A percentile compares a stretch with the other conserved stretches of the same genome.
Evolutionary conservation across 2,113 vertebrate genomes (phyloP).

Genomic region (Vulpes lagopus): DNA sequence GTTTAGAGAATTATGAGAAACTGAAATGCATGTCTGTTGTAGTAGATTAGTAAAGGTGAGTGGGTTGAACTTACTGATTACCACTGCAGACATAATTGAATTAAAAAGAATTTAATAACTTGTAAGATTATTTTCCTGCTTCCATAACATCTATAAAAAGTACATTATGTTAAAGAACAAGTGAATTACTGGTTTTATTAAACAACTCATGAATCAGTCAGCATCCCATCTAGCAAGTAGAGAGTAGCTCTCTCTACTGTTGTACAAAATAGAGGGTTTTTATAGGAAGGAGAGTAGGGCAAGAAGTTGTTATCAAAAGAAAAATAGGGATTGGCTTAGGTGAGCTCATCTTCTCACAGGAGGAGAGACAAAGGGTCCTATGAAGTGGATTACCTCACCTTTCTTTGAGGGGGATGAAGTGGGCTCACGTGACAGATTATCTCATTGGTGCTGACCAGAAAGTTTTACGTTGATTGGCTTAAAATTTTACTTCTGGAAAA

Average conservation of each 20-base stretch:
- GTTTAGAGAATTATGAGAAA: neutral
- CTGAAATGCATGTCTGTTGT: neutral
- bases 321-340: neutral
- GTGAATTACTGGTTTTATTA: neutral
- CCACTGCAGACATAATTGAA: neutral
- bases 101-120: neutral
- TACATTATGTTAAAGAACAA: neutral
- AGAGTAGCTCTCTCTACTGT: neutral
- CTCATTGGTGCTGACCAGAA: neutral
- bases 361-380: neutral
- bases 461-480: neutral
- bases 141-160: neutral
- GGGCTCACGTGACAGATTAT: neutral
- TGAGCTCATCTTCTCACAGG: neutral
- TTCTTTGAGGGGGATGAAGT: neutral
- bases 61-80: conserved; percentile 28
- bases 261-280: neutral
- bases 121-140: neutral
- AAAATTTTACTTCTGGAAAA: neutral
- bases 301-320: neutral
- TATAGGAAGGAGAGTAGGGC: neutral
- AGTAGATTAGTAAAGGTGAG: neutral
- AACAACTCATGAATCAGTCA: neutral
- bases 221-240: neutral
- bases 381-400: neutral